A percentile compares a stretch with the other conserved stretches of the same genome.
Conservation (phyloP, 2,888 invertebrate genomes). For the Hipparchia semele region DNA sequence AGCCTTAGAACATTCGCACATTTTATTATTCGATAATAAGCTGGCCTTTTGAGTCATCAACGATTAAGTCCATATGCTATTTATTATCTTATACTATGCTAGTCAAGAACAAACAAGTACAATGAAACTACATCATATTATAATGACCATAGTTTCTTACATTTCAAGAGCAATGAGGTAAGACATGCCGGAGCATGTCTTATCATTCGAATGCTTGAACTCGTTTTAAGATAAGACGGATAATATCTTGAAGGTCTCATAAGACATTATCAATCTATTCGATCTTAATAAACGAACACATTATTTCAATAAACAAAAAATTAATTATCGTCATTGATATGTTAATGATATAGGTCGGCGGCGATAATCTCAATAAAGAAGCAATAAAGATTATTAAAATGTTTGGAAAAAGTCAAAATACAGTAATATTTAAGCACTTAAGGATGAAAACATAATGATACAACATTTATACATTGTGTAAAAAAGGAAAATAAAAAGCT, state of each 20-base stretch:
- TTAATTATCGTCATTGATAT: conserved; percentile 11
- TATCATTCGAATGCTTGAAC: conserved; percentile 20
- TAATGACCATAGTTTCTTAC: conserved; percentile 13
- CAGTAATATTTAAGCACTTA: not conserved
- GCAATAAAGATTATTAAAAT: not conserved
- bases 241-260: conserved; percentile 23
- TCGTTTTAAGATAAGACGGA: conserved; percentile 25
- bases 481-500: too few species aligned
- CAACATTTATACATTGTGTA: too few species aligned
- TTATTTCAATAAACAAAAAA: conserved; percentile 12
- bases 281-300: conserved; percentile 13
- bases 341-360: conserved; percentile 1
- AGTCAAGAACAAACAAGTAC: conserved; percentile 1
- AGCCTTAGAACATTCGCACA: not conserved
- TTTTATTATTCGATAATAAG: conserved; percentile 3
- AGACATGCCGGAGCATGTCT: conserved; percentile 21
- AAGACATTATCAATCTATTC: conserved; percentile 15
- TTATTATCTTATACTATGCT: not conserved
- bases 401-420: not conserved
- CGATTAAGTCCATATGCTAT: conserved; percentile 6
- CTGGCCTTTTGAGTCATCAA: conserved; percentile 5
- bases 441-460: too few species aligned
- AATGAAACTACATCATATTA: conserved; percentile 5
- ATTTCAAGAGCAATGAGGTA: conserved; percentile 18
- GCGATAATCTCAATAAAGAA: not conserved